These are phyloP conservation scores for Porites lutea DNA, from an alignment of 64 coral and sea anemone genomes.

Conservation along the genomic window DNA sequence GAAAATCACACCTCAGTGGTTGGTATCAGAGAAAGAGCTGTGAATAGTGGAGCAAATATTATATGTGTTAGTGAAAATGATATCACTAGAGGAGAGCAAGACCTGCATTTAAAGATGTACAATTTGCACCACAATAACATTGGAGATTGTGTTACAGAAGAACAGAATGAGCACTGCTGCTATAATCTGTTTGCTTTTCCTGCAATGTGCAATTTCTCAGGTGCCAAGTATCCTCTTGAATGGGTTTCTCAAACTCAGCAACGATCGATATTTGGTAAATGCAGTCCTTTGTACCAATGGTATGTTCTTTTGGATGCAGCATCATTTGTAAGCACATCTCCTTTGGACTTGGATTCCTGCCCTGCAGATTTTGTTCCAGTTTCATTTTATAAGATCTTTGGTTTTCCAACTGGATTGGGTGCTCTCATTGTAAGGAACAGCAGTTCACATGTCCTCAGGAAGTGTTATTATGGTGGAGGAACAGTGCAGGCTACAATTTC, in stretches of 20 bases:
- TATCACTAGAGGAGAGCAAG: neutral
- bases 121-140: neutral
- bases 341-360: slow-evolving; percentile 68
- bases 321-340: slow-evolving; percentile 91
- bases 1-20: slow-evolving; percentile 98
- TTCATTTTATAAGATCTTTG: slow-evolving; percentile 99
- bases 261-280: slow-evolving; percentile 11
- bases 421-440: slow-evolving; percentile 78
- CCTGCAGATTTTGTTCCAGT: slow-evolving; percentile 89
- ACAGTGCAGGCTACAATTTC: slow-evolving; percentile 88
- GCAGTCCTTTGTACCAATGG: slow-evolving; percentile 49
- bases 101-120: neutral
- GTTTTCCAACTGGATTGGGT: slow-evolving; percentile 97
- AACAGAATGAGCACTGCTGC: neutral
- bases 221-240: slow-evolving; percentile 83
- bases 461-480: slow-evolving; percentile 95
- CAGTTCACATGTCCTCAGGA: slow-evolving; percentile 69
- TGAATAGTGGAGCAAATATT: slow-evolving; percentile 60
- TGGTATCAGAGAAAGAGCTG: slow-evolving; percentile 89
- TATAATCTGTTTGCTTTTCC: slow-evolving; percentile 92
- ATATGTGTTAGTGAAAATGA: slow-evolving; percentile 70
- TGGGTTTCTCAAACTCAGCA: slow-evolving; percentile 74
- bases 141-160: neutral
- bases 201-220: slow-evolving; percentile 97
- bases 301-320: slow-evolving; percentile 94